Evolutionary conservation across 2,113 vertebrate species (phyloP).

Genomic region (cattle (Bos taurus)): ARS-UCD2.0 NC_037342.1:51939001-51939500

Average conservation of each 20-base stretch:
- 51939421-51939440: constrained; percentile 17
- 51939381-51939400: not conserved
- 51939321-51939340: constrained; percentile 21
- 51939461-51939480: constrained; percentile 20
- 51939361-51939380: not conserved
- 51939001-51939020: not conserved
- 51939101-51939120: constrained; percentile 39
- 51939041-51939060: not conserved
- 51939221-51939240: not conserved
- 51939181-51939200: not conserved
- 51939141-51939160: constrained; percentile 29
- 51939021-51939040: constrained; percentile 17
- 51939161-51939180: constrained; percentile 22
- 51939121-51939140: constrained; percentile 10
- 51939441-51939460: constrained; percentile 20
- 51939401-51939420: not conserved
- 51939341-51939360: not conserved
- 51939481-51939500: constrained; percentile 47
- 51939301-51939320: constrained; percentile 2
- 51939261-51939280: not conserved
- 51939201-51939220: not conserved
- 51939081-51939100: not conserved
- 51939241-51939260: not conserved
- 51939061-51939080: too few relatives aligned
- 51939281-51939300: not conserved